Evolutionary conservation across 1,140 invertebrate genomes (phyloP).

Genomic region (Neotoxoptera formosana): DNA sequence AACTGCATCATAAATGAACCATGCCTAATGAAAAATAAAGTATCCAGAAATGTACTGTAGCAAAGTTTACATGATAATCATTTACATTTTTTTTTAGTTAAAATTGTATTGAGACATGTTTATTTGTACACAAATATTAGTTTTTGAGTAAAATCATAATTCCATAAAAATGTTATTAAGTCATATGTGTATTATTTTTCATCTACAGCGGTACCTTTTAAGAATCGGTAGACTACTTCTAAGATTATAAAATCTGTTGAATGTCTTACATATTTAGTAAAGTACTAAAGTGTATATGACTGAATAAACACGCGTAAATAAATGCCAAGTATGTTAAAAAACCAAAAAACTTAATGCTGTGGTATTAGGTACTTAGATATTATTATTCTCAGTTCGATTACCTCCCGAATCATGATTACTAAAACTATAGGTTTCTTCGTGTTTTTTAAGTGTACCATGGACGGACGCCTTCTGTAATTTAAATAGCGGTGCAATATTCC

Average conservation of each 20-base stretch:
- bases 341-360: background rate
- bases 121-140: too few species aligned
- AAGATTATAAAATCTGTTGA: background rate
- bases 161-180: too few species aligned
- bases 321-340: background rate
- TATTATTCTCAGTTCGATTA: background rate
- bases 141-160: too few species aligned
- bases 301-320: background rate
- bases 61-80: too few species aligned
- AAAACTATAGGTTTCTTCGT: background rate
- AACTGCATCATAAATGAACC: too few species aligned
- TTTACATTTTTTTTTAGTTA: too few species aligned
- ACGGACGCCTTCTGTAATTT: too few species aligned
- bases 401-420: background rate
- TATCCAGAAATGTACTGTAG: too few species aligned
- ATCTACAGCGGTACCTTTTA: too few species aligned
- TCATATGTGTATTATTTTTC: background rate
- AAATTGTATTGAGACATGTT: too few species aligned
- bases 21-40: too few species aligned
- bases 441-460: background rate
- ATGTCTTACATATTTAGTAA: background rate
- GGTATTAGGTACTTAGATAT: background rate
- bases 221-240: background rate
- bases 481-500: background rate
- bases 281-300: background rate